Evolutionary conservation across 2,113 vertebrate species (phyloP).

Genomic region (Crotalus helleri): DNA sequence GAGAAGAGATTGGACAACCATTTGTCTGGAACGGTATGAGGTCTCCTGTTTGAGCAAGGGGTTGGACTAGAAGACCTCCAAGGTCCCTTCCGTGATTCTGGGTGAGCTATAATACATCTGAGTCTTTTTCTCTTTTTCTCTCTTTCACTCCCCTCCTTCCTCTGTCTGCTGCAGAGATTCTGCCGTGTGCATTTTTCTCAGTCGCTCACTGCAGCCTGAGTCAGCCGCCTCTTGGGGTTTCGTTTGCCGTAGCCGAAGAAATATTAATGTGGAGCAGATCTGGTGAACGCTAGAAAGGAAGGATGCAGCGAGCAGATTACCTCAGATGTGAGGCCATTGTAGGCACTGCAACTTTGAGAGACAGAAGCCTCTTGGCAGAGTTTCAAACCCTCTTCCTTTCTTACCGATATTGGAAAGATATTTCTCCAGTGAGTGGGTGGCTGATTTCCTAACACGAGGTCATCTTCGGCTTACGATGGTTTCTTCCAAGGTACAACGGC

Average conservation of each 20-base stretch:
- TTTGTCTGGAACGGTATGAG: too few relatives aligned
- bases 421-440: constrained; percentile 43
- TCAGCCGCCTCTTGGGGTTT: constrained; percentile 72
- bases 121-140: background rate
- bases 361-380: constrained; percentile 58
- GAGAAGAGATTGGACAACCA: too few relatives aligned
- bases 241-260: constrained; percentile 68
- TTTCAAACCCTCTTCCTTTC: constrained; percentile 63
- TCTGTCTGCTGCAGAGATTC: background rate
- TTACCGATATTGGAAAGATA: constrained; percentile 65
- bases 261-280: constrained; percentile 74
- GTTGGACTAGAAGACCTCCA: too few relatives aligned
- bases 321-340: constrained; percentile 68
- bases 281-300: constrained; percentile 49
- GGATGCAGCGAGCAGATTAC: constrained; percentile 64
- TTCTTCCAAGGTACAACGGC: too few relatives aligned
- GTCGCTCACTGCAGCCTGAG: constrained; percentile 71
- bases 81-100: too few relatives aligned
- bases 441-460: background rate
- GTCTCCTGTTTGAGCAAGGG: too few relatives aligned
- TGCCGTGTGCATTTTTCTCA: constrained; percentile 53
- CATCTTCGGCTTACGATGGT: too few relatives aligned
- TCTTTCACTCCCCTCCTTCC: too few relatives aligned
- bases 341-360: constrained; percentile 57
- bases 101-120: background rate